Percentiles rank a stretch among this genome's conserved stretches.
phyloP scores from a whole-genome alignment of 2,888 invertebrate species.

The Smittia aterrima region DNA sequence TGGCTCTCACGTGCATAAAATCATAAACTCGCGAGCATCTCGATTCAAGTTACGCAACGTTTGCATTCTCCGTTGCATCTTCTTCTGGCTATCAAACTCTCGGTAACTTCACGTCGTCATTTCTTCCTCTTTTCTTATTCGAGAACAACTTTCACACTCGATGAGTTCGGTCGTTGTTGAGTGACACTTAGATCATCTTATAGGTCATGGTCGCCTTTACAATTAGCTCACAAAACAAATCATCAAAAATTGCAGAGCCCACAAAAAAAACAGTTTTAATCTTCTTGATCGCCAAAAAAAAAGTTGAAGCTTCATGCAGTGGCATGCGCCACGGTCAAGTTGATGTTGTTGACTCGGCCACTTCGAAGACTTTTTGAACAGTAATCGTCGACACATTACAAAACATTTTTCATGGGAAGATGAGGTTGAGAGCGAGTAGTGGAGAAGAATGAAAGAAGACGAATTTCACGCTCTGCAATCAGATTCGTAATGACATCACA shows the following conservation, averaged over 20 bases:
- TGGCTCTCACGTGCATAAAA: too few relatives aligned
- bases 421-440: neutral
- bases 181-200: neutral
- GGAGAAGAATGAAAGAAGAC: neutral
- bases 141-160: too few relatives aligned
- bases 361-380: neutral
- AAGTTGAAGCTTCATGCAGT: neutral
- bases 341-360: neutral
- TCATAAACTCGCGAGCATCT: too few relatives aligned
- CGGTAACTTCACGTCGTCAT: too few relatives aligned
- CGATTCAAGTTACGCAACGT: too few relatives aligned
- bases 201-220: neutral
- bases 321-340: neutral
- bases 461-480: neutral
- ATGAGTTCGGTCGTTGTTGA: too few relatives aligned
- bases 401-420: neutral
- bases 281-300: neutral
- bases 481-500: constrained; percentile 3
- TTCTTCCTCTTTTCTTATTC: too few relatives aligned
- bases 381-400: too few relatives aligned
- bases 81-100: too few relatives aligned
- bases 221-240: neutral
- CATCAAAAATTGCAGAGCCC: neutral
- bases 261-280: neutral
- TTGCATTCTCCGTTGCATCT: too few relatives aligned